Conservation (phyloP, 2,113 vertebrate species). For the Muscicapa adusta region DNA sequence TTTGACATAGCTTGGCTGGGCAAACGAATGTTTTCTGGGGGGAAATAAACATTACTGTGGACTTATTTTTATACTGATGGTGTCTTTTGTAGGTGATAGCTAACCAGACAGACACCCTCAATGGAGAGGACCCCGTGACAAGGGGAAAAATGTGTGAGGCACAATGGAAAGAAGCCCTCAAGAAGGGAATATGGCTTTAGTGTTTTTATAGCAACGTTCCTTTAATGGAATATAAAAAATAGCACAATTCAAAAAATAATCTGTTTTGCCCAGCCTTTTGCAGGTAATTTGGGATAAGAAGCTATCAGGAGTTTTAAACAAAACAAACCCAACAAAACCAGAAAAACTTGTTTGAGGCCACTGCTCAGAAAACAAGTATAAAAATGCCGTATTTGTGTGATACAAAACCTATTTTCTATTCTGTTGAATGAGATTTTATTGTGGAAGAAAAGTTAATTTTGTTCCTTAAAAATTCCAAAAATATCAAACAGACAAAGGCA, state of each 20-base stretch:
- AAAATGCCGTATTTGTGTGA: constrained; percentile 12
- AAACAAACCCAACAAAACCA: not conserved
- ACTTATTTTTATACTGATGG: constrained; percentile 66
- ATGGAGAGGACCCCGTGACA: constrained; percentile 26
- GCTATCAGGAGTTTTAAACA: constrained; percentile 66
- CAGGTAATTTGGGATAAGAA: constrained; percentile 72
- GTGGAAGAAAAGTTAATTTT: constrained; percentile 2
- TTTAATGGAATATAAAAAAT: constrained; percentile 39
- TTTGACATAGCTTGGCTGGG: constrained; percentile 68
- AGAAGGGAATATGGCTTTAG: constrained; percentile 66
- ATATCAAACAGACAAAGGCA: constrained; percentile 20
- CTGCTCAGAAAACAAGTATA: constrained; percentile 32
- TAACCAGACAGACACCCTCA: constrained; percentile 49
- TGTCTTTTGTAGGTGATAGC: constrained; percentile 64
- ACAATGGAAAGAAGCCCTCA: constrained; percentile 49
- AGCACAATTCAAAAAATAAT: constrained; percentile 50
- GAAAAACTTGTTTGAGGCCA: constrained; percentile 50
- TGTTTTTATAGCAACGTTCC: constrained; percentile 59
- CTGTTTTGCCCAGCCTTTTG: constrained; percentile 78
- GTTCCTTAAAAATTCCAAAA: constrained; percentile 18
- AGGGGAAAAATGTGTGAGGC: constrained; percentile 40
- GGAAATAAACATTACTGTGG: constrained; percentile 64
- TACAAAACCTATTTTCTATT: constrained; percentile 28
- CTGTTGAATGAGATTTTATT: not conserved
- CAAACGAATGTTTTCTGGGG: constrained; percentile 62